Percentiles rank a stretch among this genome's conserved stretches.
Evolutionary conservation across 2,113 vertebrate species (phyloP).

Genomic region (Mustela nigripes): DNA sequence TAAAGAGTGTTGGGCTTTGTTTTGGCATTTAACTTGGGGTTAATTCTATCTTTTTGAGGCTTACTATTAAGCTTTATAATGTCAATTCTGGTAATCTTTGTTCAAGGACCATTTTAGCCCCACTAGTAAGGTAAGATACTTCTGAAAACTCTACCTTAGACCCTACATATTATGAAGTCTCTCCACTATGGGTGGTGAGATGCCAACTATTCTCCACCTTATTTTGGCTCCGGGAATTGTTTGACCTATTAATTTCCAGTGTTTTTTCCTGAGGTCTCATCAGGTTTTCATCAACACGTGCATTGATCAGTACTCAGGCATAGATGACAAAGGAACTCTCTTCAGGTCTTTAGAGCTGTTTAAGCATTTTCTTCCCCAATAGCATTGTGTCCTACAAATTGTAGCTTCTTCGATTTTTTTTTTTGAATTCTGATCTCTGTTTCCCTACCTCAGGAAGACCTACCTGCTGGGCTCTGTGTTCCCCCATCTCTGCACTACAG

Average conservation of each 20-base stretch:
- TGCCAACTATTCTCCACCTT: neutral
- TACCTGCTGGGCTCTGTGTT: neutral
- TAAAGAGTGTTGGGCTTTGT: neutral
- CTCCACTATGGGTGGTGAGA: neutral
- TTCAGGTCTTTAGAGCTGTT: neutral
- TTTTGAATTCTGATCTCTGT: neutral
- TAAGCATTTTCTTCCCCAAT: neutral
- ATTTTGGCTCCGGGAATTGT: neutral
- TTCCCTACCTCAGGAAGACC: neutral
- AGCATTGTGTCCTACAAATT: neutral
- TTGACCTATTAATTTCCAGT: neutral
- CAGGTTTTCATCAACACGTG: neutral
- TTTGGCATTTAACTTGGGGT: neutral
- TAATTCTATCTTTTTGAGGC: neutral
- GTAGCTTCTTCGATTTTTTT: neutral
- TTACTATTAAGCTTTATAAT: neutral
- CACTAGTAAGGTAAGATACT: neutral
- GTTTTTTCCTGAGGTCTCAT: neutral
- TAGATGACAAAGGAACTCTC: neutral
- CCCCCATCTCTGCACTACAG: neutral
- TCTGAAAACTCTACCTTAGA: neutral
- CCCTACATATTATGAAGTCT: neutral
- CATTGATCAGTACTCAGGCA: neutral
- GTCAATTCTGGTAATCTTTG: neutral
- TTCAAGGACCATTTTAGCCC: neutral